Evolutionary conservation across 2,888 invertebrate species (phyloP), one percentile per base, ranked within the genome.

Genomic region (Molorchus minor): DNA sequence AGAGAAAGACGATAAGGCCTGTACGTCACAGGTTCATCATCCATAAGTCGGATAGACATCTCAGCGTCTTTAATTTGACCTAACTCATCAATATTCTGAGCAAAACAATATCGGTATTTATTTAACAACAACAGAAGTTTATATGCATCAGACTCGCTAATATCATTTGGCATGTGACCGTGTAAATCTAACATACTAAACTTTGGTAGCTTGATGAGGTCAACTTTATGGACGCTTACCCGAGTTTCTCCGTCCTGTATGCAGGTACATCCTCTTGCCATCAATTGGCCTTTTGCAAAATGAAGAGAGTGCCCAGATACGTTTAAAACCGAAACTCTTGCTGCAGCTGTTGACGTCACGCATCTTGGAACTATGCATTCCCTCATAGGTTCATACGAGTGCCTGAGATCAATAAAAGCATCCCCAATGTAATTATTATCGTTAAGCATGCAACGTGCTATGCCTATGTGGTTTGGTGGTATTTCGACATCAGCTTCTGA

Each of bases 71-170:
- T 52, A 7, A 52, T 43, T 2, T 1, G 5, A 4, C 29, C 52
- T 25, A 52, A 38, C 13, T 52, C 52, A 8, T 13, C 29, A 36
- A 16, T 4, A 13, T 49, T 49, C 36, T 16, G 4, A 2, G 49
- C 49, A 49, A 52, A 44, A 44, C 53, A 51, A 38, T 40, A 3
- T 21, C 51, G 35, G 12, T 40, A 51, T 51, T 51, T 51, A 38
- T 51, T 51, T 5, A 51, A 3, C 16, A 51, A 21, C 20, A 16
- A 12, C 17, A 51, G 2, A 15, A 51, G 19, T 2, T 12, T 51
- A 19, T 41, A 20, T n/a, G 33, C 10, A 43, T n/a, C n/a, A n/a
- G n/a, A n/a, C n/a, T n/a, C n/a, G n/a, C n/a, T n/a, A 7, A 44
- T 8, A 17, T 44, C 13, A 44, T 17, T 17, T 17, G 10, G 7